Evolutionary conservation across 2,113 vertebrate species (phyloP).

Genomic region (Lepisosteus osseus): DNA sequence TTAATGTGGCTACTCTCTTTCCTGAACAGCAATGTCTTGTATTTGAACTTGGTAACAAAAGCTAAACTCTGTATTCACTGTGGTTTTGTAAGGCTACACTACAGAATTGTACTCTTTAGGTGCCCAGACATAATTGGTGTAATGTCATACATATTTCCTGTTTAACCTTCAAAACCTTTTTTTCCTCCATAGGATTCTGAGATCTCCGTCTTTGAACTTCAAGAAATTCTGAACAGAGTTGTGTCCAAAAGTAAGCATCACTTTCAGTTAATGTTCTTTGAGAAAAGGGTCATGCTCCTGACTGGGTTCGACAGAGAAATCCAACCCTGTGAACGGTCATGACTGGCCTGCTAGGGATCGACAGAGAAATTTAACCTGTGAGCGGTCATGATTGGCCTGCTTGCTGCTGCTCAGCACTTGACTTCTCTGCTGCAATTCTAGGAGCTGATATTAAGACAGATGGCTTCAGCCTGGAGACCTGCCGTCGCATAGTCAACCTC

Average conservation of each 20-base stretch:
- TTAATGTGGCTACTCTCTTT: too few relatives aligned
- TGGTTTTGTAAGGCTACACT: too few relatives aligned
- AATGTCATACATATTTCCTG: too few relatives aligned
- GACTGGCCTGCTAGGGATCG: too few relatives aligned
- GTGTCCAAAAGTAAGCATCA: conserved; percentile 64
- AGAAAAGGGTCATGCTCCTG: too few relatives aligned
- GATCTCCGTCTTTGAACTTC: conserved; percentile 66
- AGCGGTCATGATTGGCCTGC: not conserved
- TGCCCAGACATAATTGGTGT: too few relatives aligned
- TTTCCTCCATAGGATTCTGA: conserved; percentile 67
- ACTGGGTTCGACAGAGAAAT: not conserved
- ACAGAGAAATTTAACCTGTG: not conserved
- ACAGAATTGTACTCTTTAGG: too few relatives aligned
- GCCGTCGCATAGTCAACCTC: conserved; percentile 82
- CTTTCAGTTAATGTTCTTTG: not conserved
- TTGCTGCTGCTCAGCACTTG: too few relatives aligned
- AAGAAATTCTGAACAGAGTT: conserved; percentile 63
- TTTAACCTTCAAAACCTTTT: conserved; percentile 1
- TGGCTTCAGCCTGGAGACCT: conserved; percentile 86
- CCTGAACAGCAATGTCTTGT: too few relatives aligned
- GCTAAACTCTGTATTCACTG: too few relatives aligned
- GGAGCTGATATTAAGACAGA: conserved; percentile 84
- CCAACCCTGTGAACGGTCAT: not conserved
- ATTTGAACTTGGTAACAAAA: too few relatives aligned
- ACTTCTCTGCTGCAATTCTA: conserved; percentile 38